Percentiles rank a stretch among this genome's conserved stretches.
Conservation (phyloP, 2,113 vertebrate genomes). For the Microcebus griseorufus region DNA sequence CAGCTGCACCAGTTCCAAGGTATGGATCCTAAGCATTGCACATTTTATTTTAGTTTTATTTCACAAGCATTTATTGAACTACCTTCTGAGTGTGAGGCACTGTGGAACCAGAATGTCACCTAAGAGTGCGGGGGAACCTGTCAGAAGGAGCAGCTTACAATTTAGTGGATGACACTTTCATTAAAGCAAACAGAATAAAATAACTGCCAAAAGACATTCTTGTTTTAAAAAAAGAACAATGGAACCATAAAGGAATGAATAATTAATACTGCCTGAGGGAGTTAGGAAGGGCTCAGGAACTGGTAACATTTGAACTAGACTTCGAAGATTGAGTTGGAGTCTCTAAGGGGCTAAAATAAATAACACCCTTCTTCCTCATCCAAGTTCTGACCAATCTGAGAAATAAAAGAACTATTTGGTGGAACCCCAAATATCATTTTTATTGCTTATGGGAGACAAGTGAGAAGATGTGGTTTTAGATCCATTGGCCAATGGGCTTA, state of each 20-base stretch:
- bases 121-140: not conserved
- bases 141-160: not conserved
- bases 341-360: not conserved
- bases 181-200: constrained; percentile 32
- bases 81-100: not conserved
- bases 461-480: not conserved
- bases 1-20: not conserved
- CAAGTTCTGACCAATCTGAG: not conserved
- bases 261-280: not conserved
- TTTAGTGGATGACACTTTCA: not conserved
- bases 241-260: too few relatives aligned
- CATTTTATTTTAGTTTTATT: constrained; percentile 8
- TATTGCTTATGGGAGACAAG: not conserved
- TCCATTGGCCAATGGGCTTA: not conserved
- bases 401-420: not conserved
- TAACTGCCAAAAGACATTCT: not conserved
- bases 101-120: not conserved
- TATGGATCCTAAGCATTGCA: not conserved
- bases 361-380: not conserved
- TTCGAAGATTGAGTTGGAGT: not conserved
- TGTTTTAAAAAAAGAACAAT: too few relatives aligned
- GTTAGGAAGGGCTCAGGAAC: not conserved
- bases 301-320: not conserved
- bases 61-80: constrained; percentile 33
- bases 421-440: not conserved